Evolutionary conservation across 1,140 invertebrate species (phyloP).

Genomic region (Pygmarrhopalites habei): DNA sequence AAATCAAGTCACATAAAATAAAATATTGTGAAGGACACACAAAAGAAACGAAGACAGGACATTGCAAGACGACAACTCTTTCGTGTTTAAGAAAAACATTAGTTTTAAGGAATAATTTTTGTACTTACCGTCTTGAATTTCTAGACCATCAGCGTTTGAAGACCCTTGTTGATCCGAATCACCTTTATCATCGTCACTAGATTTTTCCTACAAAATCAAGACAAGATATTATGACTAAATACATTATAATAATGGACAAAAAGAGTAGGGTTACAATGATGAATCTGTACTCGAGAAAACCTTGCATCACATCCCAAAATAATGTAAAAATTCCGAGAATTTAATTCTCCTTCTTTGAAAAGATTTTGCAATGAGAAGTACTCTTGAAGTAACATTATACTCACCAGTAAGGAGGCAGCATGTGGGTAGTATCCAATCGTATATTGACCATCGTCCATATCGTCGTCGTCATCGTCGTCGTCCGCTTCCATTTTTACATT

Average conservation of each 20-base stretch:
- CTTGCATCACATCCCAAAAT: neutral
- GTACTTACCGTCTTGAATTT: conserved; percentile 38
- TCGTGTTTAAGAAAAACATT: too few species aligned
- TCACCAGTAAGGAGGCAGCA: conserved; percentile 34
- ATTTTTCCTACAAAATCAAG: conserved; percentile 31
- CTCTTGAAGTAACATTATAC: too few species aligned
- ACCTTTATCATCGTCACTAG: conserved; percentile 36
- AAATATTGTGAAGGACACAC: neutral
- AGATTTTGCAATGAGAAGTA: too few species aligned
- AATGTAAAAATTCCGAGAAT: neutral
- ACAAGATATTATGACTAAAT: neutral
- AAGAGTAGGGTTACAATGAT: neutral
- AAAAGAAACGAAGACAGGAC: conserved; percentile 6
- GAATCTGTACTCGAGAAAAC: neutral
- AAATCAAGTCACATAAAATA: too few species aligned
- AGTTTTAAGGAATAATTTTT: too few species aligned
- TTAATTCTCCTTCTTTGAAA: too few species aligned
- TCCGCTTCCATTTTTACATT: conserved; percentile 38
- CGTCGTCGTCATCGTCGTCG: conserved; percentile 39
- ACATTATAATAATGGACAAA: neutral
- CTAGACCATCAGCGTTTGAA: conserved; percentile 37
- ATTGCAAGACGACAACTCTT: conserved; percentile 8
- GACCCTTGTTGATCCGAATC: conserved; percentile 34
- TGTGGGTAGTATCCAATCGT: conserved; percentile 35
- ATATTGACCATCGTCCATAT: conserved; percentile 29